Evolutionary conservation across 2,888 invertebrate species (phyloP), one percentile per base, ranked within the genome.

Genomic region (Quadroppia sp.): DNA sequence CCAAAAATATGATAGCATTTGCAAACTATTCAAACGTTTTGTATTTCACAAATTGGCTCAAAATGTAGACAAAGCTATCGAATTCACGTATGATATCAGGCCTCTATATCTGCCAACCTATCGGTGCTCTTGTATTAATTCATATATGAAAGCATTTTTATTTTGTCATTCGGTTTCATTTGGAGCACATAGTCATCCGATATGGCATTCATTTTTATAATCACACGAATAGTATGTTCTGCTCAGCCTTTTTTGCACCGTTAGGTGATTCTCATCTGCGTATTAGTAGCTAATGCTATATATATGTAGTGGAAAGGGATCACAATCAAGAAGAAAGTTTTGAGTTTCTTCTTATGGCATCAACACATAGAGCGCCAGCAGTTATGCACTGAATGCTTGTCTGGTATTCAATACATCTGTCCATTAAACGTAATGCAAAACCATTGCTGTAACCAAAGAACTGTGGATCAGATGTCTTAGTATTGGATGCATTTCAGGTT

Each of bases 401-500:
- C 17, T 30, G 30, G 15, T 32, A 6, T 32, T 36, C n/a, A 9
- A 15, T 67, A 67, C 67, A 67, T 67, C 67, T 67, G 67, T 67
- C 67, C 67, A 67, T 67, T 67, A 67, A 67, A 67, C 67, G 67
- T n/a, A 67, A 67, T 67, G 67, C 42, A 40, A 67, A 42, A 67
- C 67, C 32, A 32, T 32, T 40, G n/a, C 40, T 23, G 67, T 67
- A 67, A 67, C 67, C 42, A 15, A 67, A 67, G 67, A 67, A n/a
- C 20, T 25, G 15, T 0, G 25, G 67, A 67, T 67, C 67, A 20
- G 36, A 67, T 67, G 67, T 42, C 67, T 42, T 42, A 28, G 61
- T 30, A 61, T 61, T 61, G 40, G 42, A 42, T 67, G 67, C 13
- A 23, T 40, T 67, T 67, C 42, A 61, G 42, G 42, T 64, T 67